Percentiles rank a stretch among this genome's conserved stretches.
phyloP scores from a whole-genome alignment of 1,140 invertebrate species.

The Matsumurasca onukii region DNA sequence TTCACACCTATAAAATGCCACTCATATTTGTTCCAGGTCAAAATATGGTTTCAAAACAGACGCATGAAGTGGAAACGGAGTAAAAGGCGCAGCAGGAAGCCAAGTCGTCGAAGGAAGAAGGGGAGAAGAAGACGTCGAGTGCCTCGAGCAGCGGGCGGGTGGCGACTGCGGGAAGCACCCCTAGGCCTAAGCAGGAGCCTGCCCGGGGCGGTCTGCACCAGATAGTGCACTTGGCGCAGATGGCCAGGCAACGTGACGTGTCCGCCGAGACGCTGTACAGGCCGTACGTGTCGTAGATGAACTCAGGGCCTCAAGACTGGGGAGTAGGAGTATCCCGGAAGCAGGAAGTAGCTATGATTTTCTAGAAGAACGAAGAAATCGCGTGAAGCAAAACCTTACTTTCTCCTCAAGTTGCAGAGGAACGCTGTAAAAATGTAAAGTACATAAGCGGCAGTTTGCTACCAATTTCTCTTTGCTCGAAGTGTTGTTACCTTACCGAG shows the following conservation, averaged over 20 bases:
- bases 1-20: background rate
- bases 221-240: constrained; percentile 31
- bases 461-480: no score
- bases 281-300: constrained; percentile 32
- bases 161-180: background rate
- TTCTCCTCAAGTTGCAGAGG: no score
- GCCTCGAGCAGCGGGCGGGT: background rate
- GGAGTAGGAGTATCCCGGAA: no score
- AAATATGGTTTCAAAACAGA: constrained; percentile 96
- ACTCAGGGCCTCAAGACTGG: no score
- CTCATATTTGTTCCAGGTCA: constrained; percentile 64
- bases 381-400: no score
- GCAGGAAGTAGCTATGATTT: no score
- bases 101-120: constrained; percentile 37
- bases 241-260: constrained; percentile 12
- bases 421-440: no score
- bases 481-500: no score
- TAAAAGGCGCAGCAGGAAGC: constrained; percentile 89
- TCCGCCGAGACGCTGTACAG: constrained; percentile 32
- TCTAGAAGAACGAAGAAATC: no score
- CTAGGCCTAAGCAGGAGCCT: background rate
- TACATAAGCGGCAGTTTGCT: no score
- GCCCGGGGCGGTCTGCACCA: constrained; percentile 24
- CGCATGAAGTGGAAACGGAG: constrained; percentile 96
- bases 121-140: constrained; percentile 28